Conservation (phyloP, 2,797 vertebrate species). For the Galago senegalensis region DNA sequence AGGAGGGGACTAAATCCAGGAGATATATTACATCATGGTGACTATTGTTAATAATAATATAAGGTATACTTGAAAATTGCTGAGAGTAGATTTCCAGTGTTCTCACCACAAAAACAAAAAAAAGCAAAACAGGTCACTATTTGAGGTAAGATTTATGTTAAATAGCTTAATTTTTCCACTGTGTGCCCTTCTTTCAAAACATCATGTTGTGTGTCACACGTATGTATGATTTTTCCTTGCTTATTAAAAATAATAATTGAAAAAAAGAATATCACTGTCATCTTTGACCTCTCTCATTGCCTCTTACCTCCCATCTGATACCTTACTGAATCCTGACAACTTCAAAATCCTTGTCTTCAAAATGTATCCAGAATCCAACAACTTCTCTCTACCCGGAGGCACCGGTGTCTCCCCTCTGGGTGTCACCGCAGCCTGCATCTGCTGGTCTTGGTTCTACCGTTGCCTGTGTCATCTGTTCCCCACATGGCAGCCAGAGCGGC, state of each 20-base stretch:
- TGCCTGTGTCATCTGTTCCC: neutral
- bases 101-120: neutral
- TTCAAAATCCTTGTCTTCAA: neutral
- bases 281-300: neutral
- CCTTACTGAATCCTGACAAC: neutral
- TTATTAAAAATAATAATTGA: neutral
- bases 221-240: neutral
- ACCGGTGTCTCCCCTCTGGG: accelerated
- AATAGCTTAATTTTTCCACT: neutral
- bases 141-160: neutral
- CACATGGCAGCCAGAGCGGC: neutral
- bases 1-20: neutral
- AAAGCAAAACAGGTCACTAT: neutral
- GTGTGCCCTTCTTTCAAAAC: neutral
- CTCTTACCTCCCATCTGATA: neutral
- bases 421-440: neutral
- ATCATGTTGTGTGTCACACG: neutral
- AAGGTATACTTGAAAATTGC: neutral
- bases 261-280: neutral
- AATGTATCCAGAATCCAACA: neutral
- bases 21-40: neutral
- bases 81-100: neutral
- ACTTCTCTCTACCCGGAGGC: accelerated
- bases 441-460: accelerated
- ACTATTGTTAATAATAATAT: neutral